These are phyloP conservation scores for Elanoides forficatus DNA, from an alignment of 2,113 vertebrate species.

Conservation along the genomic window DNA sequence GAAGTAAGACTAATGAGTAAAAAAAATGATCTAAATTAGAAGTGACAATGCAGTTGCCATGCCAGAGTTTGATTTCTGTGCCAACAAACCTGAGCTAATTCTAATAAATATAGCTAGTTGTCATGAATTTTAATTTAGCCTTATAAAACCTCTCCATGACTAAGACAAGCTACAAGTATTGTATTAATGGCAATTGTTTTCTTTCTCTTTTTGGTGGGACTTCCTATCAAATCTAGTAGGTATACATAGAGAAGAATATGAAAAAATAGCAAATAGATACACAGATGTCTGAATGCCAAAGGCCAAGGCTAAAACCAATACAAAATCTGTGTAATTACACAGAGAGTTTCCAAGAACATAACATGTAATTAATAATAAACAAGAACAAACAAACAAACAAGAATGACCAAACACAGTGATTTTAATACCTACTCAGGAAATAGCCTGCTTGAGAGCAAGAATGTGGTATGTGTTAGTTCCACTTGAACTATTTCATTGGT, in stretches of 20 bases:
- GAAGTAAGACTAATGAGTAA: constrained; percentile 50
- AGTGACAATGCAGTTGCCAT: constrained; percentile 23
- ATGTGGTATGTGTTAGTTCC: neutral
- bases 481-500: neutral
- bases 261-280: neutral
- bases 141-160: neutral
- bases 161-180: neutral
- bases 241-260: neutral
- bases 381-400: neutral
- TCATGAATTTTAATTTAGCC: neutral
- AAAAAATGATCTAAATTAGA: constrained; percentile 59
- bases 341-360: neutral
- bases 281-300: neutral
- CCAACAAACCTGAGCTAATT: constrained; percentile 22
- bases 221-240: neutral
- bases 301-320: neutral
- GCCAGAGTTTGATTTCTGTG: constrained; percentile 36
- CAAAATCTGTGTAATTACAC: neutral
- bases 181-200: neutral
- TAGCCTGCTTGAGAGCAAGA: neutral
- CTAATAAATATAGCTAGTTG: neutral
- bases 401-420: neutral
- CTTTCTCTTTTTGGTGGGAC: neutral
- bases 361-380: neutral
- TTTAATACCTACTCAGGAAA: neutral